Evolutionary conservation across 1,140 invertebrate genomes (phyloP), one percentile per base, ranked within the genome.

Genomic region (Diabrotica virgifera): DNA sequence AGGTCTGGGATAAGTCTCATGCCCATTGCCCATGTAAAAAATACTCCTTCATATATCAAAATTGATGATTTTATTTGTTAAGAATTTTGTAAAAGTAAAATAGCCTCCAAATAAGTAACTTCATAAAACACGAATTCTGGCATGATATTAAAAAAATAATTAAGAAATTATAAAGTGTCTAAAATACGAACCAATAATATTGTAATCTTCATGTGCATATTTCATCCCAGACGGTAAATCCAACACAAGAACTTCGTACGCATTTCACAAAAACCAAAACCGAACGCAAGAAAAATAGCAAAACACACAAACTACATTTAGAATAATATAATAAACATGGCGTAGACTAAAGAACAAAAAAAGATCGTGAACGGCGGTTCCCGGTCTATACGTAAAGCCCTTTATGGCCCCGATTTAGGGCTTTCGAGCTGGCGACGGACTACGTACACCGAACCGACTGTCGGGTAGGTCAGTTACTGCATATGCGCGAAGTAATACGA

Each of bases 401-500:
- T 75, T 24, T 74, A 64, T 68, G 72, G 74, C 75, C 70, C 71
- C 69, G 61, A 66, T 67, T 74, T 70, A 74, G 75, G 75, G 71
- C 71, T 71, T 70, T 66, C 69, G 57, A 59, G 65, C 70, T 69
- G 66, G 64, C 72, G 40, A 69, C 72, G 74, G 66, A 70, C 61
- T 71, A 68, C 71, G 69, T 72, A 69, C 72, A 72, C 63, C 67
- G 62, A 65, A 68, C 66, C 68, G 68, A 75, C 73, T 76, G 73
- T 76, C 70, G 75, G 75, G 70, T 75, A 76, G 75, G 75, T 76
- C 75, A 76, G 75, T 73, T 70, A 72, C 71, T 76, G 75, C 75
- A 76, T 76, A 72, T 76, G 75, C 75, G 75, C 75, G 72, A 65
- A 52, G 10, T 68, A 72, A 61, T 67, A 9, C 69, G 46, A 68